phyloP scores from a whole-genome alignment of 2,797 vertebrate species.

The Gephyroberyx darwinii region DNA sequence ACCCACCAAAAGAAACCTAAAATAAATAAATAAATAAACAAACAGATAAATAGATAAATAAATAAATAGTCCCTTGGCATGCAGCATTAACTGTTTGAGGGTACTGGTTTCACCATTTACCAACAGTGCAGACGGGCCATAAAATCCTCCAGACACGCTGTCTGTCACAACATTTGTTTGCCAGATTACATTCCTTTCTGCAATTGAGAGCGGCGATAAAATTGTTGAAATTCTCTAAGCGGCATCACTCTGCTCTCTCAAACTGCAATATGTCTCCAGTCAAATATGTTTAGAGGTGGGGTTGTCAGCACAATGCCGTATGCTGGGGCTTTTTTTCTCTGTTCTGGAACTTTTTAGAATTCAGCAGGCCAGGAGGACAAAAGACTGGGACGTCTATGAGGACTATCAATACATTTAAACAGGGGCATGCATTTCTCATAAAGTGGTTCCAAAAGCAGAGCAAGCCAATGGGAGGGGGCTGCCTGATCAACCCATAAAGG shows the following conservation, averaged over 20 bases:
- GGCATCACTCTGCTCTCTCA: conserved; percentile 61
- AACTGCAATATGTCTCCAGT: conserved; percentile 75
- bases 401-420: conserved; percentile 80
- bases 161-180: conserved; percentile 86
- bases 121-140: conserved; percentile 73
- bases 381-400: conserved; percentile 69
- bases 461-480: conserved; percentile 71
- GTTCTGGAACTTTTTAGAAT: conserved; percentile 77
- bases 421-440: conserved; percentile 81
- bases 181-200: conserved; percentile 83
- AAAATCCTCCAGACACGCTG: conserved; percentile 81
- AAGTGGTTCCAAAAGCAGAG: conserved; percentile 76
- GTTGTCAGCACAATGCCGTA: conserved; percentile 67
- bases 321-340: conserved; percentile 48
- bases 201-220: conserved; percentile 75
- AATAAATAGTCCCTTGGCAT: conserved; percentile 11
- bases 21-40: not conserved
- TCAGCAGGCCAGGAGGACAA: conserved; percentile 65
- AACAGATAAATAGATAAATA: not conserved
- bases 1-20: too few species aligned
- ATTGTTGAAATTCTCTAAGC: conserved; percentile 72
- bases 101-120: conserved; percentile 63
- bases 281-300: conserved; percentile 72
- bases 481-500: conserved; percentile 82
- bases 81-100: conserved; percentile 46